Percentiles rank a stretch among this genome's conserved stretches.
Evolutionary conservation across 2,797 vertebrate genomes (phyloP).

Genomic region (Labeo calbasu): DNA sequence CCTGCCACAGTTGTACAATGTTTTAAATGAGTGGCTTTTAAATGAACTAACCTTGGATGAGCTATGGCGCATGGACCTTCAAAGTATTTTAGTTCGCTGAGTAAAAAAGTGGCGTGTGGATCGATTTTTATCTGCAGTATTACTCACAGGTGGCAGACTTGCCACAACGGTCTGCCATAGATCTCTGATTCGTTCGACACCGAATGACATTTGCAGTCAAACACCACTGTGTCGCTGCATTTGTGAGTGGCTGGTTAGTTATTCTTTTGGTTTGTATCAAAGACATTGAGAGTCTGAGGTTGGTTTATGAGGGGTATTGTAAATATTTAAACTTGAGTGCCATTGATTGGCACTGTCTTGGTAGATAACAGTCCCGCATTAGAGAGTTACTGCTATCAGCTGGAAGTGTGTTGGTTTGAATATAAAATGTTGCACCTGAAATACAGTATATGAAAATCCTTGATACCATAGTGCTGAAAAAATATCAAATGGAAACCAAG

Average conservation of each 20-base stretch:
- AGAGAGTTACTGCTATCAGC: background rate
- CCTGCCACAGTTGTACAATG: constrained; percentile 61
- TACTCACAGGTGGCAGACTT: constrained; percentile 18
- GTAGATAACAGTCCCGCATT: constrained; percentile 5
- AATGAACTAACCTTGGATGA: constrained; percentile 54
- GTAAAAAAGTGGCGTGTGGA: constrained; percentile 3
- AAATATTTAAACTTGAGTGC: background rate
- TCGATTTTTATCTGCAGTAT: constrained; percentile 27
- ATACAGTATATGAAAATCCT: background rate
- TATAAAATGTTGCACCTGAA: background rate
- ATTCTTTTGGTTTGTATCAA: background rate
- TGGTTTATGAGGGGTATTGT: constrained; percentile 4
- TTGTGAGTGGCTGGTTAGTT: background rate
- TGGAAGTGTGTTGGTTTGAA: constrained; percentile 17
- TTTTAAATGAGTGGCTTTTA: constrained; percentile 64
- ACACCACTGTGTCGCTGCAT: background rate
- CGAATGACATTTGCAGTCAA: constrained; percentile 15
- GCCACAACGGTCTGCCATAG: background rate
- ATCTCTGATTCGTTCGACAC: background rate
- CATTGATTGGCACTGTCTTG: background rate
- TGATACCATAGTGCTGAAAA: background rate
- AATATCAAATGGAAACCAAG: background rate
- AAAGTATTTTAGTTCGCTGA: constrained; percentile 16
- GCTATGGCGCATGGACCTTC: background rate
- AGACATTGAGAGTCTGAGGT: background rate